A percentile compares a stretch with the other conserved stretches of the same genome.
phyloP scores from a whole-genome alignment of 2,888 invertebrate species.

The Ditula angustiorana region DNA sequence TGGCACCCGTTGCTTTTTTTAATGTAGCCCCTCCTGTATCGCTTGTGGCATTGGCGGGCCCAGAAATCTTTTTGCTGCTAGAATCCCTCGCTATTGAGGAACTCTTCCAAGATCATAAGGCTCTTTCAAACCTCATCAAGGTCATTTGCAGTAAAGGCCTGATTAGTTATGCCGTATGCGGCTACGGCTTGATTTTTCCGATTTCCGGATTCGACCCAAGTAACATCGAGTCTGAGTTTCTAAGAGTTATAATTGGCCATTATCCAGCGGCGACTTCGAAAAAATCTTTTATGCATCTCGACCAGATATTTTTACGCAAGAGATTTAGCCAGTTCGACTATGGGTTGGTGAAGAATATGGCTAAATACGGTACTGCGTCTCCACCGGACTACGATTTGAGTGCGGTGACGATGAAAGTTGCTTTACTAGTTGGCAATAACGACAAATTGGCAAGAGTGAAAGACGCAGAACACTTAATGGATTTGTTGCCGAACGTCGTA shows the following conservation, averaged over 20 bases:
- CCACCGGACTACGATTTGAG: constrained; percentile 59
- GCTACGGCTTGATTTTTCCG: background rate
- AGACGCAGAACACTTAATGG: constrained; percentile 50
- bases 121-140: constrained; percentile 33
- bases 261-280: constrained; percentile 58
- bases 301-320: constrained; percentile 50
- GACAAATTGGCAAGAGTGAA: constrained; percentile 53
- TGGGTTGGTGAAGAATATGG: constrained; percentile 50
- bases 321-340: constrained; percentile 59
- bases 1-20: constrained; percentile 38
- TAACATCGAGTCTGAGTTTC: constrained; percentile 52
- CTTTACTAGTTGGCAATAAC: constrained; percentile 53
- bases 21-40: constrained; percentile 40
- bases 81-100: constrained; percentile 36
- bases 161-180: constrained; percentile 17
- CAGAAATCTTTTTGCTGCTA: constrained; percentile 11
- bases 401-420: constrained; percentile 53
- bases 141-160: constrained; percentile 20
- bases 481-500: constrained; percentile 52
- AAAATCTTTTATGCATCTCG: constrained; percentile 56
- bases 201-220: constrained; percentile 40
- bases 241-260: constrained; percentile 47
- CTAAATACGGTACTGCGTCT: constrained; percentile 46
- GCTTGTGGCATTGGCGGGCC: constrained; percentile 15
- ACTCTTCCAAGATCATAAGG: constrained; percentile 31